A percentile compares a stretch with the other conserved stretches of the same genome.
Evolutionary conservation across 2,888 invertebrate genomes (phyloP).

Genomic region (Pristionchus exspectatus): DNA sequence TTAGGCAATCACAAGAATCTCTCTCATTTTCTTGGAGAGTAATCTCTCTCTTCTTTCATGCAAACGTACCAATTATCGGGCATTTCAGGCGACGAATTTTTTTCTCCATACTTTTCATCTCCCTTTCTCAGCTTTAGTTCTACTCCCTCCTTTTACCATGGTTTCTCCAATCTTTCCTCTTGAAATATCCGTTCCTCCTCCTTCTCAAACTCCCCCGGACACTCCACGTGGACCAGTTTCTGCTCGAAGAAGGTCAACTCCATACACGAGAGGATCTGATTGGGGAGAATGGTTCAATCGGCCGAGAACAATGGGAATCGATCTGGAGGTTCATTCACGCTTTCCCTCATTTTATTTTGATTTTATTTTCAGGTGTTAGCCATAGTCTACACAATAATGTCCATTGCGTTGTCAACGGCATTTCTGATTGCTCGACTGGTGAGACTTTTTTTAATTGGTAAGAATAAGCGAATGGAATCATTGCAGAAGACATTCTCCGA

Average conservation of each 20-base stretch:
- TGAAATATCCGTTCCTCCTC: neutral
- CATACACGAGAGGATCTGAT: neutral
- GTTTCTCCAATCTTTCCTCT: neutral
- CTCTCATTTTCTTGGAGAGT: no score
- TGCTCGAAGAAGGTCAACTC: neutral
- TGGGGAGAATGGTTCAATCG: neutral
- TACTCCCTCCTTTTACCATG: neutral
- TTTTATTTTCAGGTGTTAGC: neutral
- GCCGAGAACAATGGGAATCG: slow-evolving; percentile 7
- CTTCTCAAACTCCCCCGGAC: neutral
- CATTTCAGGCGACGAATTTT: neutral
- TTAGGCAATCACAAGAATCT: no score
- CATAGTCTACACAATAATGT: neutral
- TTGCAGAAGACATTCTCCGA: neutral
- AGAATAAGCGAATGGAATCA: neutral
- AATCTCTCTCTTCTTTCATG: neutral
- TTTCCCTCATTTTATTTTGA: neutral
- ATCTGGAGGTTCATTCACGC: neutral
- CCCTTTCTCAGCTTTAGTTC: neutral
- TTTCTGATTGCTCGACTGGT: neutral
- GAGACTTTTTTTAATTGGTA: neutral
- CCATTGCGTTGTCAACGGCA: neutral
- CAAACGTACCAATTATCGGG: neutral
- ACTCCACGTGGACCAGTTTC: neutral
- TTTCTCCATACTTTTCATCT: neutral